Evolutionary conservation across 1,140 invertebrate species (phyloP).

Genomic region (Manduca sexta): DNA sequence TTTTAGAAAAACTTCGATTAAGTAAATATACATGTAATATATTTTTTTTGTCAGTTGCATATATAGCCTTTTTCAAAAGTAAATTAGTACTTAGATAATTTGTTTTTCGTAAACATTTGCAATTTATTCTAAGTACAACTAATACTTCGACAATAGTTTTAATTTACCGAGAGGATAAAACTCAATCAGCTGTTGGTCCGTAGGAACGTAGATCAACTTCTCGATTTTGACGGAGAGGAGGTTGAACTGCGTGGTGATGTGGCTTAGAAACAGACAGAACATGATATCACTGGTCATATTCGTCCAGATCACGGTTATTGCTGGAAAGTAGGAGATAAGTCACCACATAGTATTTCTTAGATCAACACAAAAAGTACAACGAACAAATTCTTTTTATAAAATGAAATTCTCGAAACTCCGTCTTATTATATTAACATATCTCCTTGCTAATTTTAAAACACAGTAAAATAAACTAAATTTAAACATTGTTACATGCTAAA

Average conservation of each 20-base stretch:
- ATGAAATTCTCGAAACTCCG: too few relatives aligned
- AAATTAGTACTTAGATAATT: neutral
- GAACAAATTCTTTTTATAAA: too few relatives aligned
- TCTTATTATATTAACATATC: too few relatives aligned
- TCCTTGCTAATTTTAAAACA: too few relatives aligned
- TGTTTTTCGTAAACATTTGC: neutral
- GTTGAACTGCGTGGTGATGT: constrained; percentile 47
- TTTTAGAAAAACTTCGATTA: neutral
- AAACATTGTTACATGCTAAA: too few relatives aligned
- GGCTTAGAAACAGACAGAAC: constrained; percentile 39
- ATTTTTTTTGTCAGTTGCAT: neutral
- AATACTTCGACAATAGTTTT: too few relatives aligned
- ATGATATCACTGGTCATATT: constrained; percentile 40
- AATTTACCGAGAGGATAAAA: constrained; percentile 40
- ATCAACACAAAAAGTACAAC: too few relatives aligned
- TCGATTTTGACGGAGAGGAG: constrained; percentile 31
- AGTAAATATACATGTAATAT: neutral
- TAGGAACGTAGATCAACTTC: constrained; percentile 31
- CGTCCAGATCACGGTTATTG: constrained; percentile 26
- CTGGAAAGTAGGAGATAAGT: constrained; percentile 19
- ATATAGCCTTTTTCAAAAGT: neutral
- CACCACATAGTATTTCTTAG: too few relatives aligned
- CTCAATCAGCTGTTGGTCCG: constrained; percentile 32
- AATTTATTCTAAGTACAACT: too few relatives aligned
- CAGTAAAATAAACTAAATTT: too few relatives aligned